phyloP scores from a whole-genome alignment of 1,140 invertebrate genomes.

The Drosophila watanabei region DNA sequence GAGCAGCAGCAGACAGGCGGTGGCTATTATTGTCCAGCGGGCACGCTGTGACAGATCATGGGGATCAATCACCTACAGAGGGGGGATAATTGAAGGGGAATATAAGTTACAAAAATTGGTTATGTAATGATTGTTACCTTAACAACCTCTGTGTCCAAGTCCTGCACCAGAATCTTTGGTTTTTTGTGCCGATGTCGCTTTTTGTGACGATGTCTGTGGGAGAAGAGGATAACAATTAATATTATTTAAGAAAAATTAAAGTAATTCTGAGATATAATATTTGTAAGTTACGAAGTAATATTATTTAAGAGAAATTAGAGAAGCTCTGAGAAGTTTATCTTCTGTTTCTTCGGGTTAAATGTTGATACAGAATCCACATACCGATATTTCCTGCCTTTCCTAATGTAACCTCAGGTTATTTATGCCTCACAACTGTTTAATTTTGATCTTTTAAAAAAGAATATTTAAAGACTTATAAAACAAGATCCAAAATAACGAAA shows the following conservation, averaged over 20 bases:
- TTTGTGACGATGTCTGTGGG: slow-evolving; percentile 77
- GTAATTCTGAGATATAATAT: too few species aligned
- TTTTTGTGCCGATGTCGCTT: slow-evolving; percentile 85
- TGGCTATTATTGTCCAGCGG: slow-evolving; percentile 95
- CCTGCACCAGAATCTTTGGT: slow-evolving; percentile 85
- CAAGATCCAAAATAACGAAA: not conserved
- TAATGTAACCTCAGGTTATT: too few species aligned
- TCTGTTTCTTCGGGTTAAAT: too few species aligned
- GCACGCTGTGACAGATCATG: slow-evolving; percentile 93
- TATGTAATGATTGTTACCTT: slow-evolving; percentile 44
- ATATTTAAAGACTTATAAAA: not conserved
- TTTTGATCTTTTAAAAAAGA: not conserved
- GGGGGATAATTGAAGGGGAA: not conserved
- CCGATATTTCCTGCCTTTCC: too few species aligned
- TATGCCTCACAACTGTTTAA: not conserved
- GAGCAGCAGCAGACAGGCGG: slow-evolving; percentile 93
- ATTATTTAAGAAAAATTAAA: not conserved
- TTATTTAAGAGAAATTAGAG: too few species aligned
- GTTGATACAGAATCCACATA: too few species aligned
- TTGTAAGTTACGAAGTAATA: too few species aligned
- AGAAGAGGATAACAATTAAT: too few species aligned
- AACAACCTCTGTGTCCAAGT: slow-evolving; percentile 83
- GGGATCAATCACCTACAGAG: slow-evolving; percentile 88
- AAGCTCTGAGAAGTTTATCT: too few species aligned
- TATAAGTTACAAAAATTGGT: not conserved